These are phyloP conservation scores for Tribolium madens DNA, from an alignment of 1,140 invertebrate genomes.

Conservation along the genomic window DNA sequence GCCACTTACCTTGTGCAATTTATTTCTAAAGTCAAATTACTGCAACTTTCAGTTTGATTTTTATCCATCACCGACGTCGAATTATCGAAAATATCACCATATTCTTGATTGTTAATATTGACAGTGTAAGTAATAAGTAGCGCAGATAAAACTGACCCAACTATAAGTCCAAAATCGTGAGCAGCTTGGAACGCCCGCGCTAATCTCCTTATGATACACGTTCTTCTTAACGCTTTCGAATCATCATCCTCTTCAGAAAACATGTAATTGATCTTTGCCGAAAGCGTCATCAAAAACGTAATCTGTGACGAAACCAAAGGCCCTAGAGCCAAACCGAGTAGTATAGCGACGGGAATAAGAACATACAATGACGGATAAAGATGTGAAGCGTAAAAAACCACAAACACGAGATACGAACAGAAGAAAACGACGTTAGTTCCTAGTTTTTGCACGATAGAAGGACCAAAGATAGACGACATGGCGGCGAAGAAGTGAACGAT, in stretches of 20 bases:
- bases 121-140: conserved; percentile 67
- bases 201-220: conserved; percentile 64
- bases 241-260: conserved; percentile 70
- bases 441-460: conserved; percentile 69
- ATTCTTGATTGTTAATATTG: conserved; percentile 24
- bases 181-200: conserved; percentile 68
- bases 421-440: conserved; percentile 70
- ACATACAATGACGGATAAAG: conserved; percentile 74
- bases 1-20: conserved; percentile 21
- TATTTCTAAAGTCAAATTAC: not conserved
- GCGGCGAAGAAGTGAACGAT: conserved; percentile 70
- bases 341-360: conserved; percentile 71
- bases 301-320: conserved; percentile 70
- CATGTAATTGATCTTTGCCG: conserved; percentile 71
- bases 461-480: conserved; percentile 68
- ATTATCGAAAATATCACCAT: conserved; percentile 11
- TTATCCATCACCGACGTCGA: not conserved
- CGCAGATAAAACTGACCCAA: conserved; percentile 68
- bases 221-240: conserved; percentile 66
- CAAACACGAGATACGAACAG: conserved; percentile 67
- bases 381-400: conserved; percentile 71
- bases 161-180: conserved; percentile 72
- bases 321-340: conserved; percentile 71
- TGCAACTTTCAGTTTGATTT: not conserved
- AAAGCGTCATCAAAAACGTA: conserved; percentile 71